Conservation (phyloP, 64 coral and sea anemone genomes). For the Exaiptasia diaphana region DNA sequence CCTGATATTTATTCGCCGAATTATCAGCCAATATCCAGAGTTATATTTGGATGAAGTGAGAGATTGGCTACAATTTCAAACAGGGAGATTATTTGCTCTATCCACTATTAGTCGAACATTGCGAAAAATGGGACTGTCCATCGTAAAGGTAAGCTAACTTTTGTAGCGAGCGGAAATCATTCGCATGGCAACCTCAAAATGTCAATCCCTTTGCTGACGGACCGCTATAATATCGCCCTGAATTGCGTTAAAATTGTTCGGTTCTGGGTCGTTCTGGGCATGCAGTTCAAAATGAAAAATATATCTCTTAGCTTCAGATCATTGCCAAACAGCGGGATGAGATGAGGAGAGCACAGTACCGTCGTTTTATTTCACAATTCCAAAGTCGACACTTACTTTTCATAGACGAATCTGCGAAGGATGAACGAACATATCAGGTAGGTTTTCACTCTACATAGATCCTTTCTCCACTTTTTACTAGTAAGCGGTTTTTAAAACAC, state of each 20-base stretch:
- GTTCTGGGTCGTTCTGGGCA: no score
- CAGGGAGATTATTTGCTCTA: neutral
- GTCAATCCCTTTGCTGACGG: no score
- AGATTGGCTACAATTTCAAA: neutral
- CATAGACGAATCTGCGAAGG: constrained; percentile 24
- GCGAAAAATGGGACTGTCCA: neutral
- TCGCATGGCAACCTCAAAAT: no score
- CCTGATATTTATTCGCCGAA: neutral
- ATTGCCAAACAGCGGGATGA: constrained; percentile 47
- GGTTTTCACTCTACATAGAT: no score
- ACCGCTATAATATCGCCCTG: no score
- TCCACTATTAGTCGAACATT: neutral
- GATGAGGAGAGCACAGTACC: constrained; percentile 4
- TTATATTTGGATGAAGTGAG: constrained; percentile 22
- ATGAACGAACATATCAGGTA: constrained; percentile 4
- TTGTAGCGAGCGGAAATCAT: no score
- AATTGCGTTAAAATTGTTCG: no score
- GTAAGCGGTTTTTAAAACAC: no score
- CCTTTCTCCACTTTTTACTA: no score
- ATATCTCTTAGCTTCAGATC: neutral
- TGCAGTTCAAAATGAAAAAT: no score
- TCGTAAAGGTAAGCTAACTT: neutral
- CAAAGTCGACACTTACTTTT: constrained; percentile 11
- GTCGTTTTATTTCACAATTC: constrained; percentile 20
- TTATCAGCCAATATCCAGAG: constrained; percentile 33